phyloP scores from a whole-genome alignment of 2,113 vertebrate genomes.

The human (Homo sapiens) region GRCh38 chr7:10303501-10304000 shows the following conservation, averaged over 20 bases:
- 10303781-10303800: background rate
- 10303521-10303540: background rate
- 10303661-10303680: background rate
- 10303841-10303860: background rate
- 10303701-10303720: background rate
- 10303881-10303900: background rate
- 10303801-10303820: background rate
- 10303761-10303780: background rate
- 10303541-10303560: background rate
- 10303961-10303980: background rate
- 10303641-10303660: background rate
- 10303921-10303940: slow-evolving; percentile 21
- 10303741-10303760: background rate
- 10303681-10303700: background rate
- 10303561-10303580: background rate
- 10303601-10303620: background rate
- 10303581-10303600: background rate
- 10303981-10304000: background rate
- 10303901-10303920: background rate
- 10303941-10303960: background rate
- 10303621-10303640: background rate
- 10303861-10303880: background rate
- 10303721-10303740: background rate
- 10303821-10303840: background rate
- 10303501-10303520: background rate